Evolutionary conservation across 2,888 invertebrate species (phyloP).

Genomic region (Isoperla grammatica): DNA sequence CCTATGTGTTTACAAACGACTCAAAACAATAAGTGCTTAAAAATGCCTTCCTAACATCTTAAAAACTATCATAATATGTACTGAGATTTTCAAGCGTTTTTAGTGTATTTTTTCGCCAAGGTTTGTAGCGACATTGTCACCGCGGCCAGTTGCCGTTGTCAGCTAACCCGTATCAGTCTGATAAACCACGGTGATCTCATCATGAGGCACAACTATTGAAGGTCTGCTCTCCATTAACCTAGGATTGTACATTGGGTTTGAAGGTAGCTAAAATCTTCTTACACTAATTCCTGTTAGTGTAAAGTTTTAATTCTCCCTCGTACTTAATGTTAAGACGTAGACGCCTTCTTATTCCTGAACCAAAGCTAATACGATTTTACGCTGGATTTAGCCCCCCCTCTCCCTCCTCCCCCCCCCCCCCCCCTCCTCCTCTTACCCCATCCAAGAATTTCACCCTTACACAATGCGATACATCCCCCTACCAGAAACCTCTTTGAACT

Average conservation of each 20-base stretch:
- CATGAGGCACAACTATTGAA: not conserved
- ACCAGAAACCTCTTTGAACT: constrained; percentile 6
- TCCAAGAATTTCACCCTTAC: constrained; percentile 1
- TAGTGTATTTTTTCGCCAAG: too few relatives aligned
- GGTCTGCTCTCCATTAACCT: constrained; percentile 16
- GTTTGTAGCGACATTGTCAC: too few relatives aligned
- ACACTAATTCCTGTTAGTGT: constrained; percentile 53
- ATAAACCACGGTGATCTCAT: too few relatives aligned
- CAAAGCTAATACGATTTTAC: constrained; percentile 59
- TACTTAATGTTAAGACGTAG: constrained; percentile 40
- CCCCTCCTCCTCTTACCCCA: not conserved
- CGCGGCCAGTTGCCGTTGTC: too few relatives aligned
- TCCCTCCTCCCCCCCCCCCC: constrained; percentile 8
- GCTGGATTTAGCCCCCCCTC: constrained; percentile 49
- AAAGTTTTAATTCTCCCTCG: constrained; percentile 55
- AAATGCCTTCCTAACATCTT: too few relatives aligned
- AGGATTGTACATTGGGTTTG: constrained; percentile 20
- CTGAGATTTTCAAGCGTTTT: too few relatives aligned
- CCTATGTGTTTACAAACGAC: too few relatives aligned
- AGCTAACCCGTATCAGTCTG: too few relatives aligned
- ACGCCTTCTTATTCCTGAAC: constrained; percentile 42
- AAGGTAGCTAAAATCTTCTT: constrained; percentile 26
- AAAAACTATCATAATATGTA: too few relatives aligned
- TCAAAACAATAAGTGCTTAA: too few relatives aligned
- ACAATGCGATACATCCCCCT: constrained; percentile 23